Base-by-base conservation (phyloP, 2,113 vertebrate species). In the Furnarius figulus region DNA sequence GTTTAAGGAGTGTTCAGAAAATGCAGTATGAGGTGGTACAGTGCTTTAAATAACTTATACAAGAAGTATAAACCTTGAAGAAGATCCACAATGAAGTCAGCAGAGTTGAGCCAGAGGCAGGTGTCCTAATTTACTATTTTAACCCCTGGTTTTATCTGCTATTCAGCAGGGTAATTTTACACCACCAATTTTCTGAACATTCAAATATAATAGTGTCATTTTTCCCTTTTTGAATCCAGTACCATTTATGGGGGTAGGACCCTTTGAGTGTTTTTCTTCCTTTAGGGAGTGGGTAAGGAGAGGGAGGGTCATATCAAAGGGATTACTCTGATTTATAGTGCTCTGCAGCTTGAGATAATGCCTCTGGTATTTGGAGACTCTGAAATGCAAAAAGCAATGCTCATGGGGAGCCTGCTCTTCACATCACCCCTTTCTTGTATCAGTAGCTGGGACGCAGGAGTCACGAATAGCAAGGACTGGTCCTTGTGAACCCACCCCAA, bases 261-360 rank as follows among this genome's bases (percentile, higher is more conserved):
- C 1, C 1, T 70, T 14, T 6, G 50, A 73, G 44, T 2, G 0
- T 8, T 71, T 78, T 74, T 44, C 24, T 73, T 89, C 58, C 70
- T 53, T 87, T 42, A 63, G 53, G 30, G 49, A 39, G 27, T 71
- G 55, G 52, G 18, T 73, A 82, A 56, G 58, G 78, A 87, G 82
- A 62, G n/a, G 55, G 68, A 83, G 53, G 20, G 28, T 53, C 22
- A 1, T 49, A 58, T 72, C 71, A 70, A 71, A 93, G 67, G 67
- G 85, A 46, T 53, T 30, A 46, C 61, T 71, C 53, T 83, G 75
- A 85, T 96, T 94, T 94, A 94, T 72, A 68, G 1, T 0, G 16
- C 61, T 81, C 79, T 91, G 91, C 84, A 92, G 59, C 72, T 82
- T 37, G 44, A 92, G 93, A 85, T 79, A 93, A 77, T 11, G 31